Conservation (phyloP, 2,888 invertebrate species). For the Dicyrtomina minuta region DNA sequence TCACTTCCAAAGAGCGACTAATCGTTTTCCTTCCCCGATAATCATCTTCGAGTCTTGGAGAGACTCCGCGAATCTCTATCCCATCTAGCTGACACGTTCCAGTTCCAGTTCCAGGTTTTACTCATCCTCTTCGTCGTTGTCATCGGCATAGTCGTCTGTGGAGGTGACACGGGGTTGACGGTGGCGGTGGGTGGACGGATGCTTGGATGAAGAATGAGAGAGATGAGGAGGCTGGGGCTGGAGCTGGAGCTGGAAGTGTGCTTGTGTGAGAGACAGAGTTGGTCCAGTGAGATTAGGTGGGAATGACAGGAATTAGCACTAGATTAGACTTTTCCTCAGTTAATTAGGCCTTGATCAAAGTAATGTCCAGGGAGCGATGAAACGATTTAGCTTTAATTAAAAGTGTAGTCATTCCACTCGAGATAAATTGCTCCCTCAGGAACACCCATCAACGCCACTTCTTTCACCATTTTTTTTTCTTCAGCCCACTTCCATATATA, state of each 20-base stretch:
- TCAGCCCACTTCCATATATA: too few species aligned
- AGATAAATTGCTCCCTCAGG: conserved; percentile 54
- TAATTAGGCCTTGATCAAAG: conserved; percentile 55
- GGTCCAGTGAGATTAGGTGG: conserved; percentile 35
- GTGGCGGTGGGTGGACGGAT: background rate
- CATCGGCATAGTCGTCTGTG: background rate
- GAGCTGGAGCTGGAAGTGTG: too few species aligned
- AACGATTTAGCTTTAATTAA: conserved; percentile 55
- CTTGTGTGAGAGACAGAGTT: conserved; percentile 21
- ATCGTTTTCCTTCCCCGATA: conserved; percentile 22
- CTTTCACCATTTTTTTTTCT: background rate
- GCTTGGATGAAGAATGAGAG: conserved; percentile 1
- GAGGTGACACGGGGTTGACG: conserved; percentile 1
- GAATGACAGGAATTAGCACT: conserved; percentile 54
- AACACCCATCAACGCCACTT: conserved; percentile 17
- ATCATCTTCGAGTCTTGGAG: conserved; percentile 23
- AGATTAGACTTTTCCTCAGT: conserved; percentile 53
- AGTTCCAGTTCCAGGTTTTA: too few species aligned
- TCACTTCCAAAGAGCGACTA: background rate
- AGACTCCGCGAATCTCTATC: conserved; percentile 11
- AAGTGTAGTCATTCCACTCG: conserved; percentile 54
- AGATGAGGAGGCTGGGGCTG: too few species aligned
- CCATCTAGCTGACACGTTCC: too few species aligned
- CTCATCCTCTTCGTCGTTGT: too few species aligned
- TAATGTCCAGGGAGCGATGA: conserved; percentile 55